These are phyloP conservation scores for Cyanocitta stelleri DNA, from an alignment of 2,113 vertebrate genomes.

Conservation along the genomic window DNA sequence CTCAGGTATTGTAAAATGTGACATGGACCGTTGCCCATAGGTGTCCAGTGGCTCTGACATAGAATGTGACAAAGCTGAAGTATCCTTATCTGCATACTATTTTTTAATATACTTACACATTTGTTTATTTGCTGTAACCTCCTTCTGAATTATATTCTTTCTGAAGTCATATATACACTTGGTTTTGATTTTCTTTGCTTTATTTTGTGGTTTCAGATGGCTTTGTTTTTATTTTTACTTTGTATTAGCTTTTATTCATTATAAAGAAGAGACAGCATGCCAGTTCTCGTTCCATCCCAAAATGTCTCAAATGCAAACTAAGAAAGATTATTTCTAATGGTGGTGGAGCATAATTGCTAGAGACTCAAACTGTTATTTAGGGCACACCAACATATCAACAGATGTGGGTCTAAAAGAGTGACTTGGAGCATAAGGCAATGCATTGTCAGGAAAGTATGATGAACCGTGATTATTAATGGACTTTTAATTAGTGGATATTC, in stretches of 20 bases:
- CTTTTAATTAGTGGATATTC: not conserved
- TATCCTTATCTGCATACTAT: not conserved
- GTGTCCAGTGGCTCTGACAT: not conserved
- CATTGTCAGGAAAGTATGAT: not conserved
- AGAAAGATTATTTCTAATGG: not conserved
- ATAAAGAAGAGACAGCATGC: not conserved
- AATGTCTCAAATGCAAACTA: not conserved
- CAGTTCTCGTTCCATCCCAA: not conserved
- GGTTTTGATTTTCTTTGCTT: not conserved
- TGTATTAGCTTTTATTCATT: not conserved
- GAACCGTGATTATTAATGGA: not conserved
- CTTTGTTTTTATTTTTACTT: not conserved
- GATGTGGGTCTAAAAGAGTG: not conserved
- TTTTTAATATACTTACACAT: not conserved
- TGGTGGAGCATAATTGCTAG: not conserved
- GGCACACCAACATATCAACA: not conserved
- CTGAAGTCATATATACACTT: not conserved
- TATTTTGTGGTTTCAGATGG: not conserved
- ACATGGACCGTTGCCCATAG: not conserved
- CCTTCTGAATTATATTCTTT: not conserved
- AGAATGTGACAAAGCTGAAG: not conserved
- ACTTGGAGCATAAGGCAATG: conserved; percentile 5
- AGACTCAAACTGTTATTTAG: conserved; percentile 31
- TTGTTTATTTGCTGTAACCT: not conserved
- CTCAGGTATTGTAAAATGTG: not conserved